Conservation (phyloP, 2,797 vertebrate genomes). For the Oceanodroma leucorhoa region DNA sequence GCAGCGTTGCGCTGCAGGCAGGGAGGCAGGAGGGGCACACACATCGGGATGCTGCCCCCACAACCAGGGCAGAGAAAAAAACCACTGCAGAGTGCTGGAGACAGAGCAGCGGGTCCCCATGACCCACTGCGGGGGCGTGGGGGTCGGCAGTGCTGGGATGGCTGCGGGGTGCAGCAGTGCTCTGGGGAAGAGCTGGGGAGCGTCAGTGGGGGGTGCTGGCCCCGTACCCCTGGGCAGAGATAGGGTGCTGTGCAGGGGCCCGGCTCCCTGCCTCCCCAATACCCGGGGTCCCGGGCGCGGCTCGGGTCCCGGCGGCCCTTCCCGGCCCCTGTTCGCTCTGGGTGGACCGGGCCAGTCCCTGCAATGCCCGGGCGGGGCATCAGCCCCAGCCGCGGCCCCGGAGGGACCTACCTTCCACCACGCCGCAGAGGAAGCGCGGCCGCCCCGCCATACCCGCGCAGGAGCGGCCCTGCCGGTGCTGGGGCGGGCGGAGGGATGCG, state of each 20-base stretch:
- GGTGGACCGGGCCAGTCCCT: not conserved
- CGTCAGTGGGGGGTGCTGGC: accelerated
- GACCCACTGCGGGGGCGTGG: not conserved
- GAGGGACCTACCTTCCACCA: slow-evolving; percentile 45
- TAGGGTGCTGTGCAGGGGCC: not conserved
- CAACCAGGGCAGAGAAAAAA: accelerated
- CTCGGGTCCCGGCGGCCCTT: not conserved
- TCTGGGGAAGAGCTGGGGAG: not conserved
- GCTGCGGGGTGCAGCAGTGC: not conserved
- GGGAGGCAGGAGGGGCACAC: not conserved
- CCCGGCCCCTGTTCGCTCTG: not conserved
- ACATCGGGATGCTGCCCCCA: accelerated
- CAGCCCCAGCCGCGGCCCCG: not conserved
- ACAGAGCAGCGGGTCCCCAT: not conserved
- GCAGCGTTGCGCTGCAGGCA: accelerated
- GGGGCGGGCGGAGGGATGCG: not conserved
- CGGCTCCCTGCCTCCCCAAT: not conserved
- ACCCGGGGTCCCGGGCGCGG: not conserved
- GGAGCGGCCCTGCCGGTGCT: not conserved
- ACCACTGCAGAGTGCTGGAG: not conserved
- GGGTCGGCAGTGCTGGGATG: not conserved
- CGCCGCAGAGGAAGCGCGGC: slow-evolving; percentile 45
- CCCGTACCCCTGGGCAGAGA: not conserved
- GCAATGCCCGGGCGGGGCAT: not conserved
- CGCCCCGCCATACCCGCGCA: slow-evolving; percentile 1